Percentiles rank a stretch among this genome's conserved stretches.
Conservation (phyloP, 2,113 vertebrate species). For the Leucoraja erinaceus region DNA sequence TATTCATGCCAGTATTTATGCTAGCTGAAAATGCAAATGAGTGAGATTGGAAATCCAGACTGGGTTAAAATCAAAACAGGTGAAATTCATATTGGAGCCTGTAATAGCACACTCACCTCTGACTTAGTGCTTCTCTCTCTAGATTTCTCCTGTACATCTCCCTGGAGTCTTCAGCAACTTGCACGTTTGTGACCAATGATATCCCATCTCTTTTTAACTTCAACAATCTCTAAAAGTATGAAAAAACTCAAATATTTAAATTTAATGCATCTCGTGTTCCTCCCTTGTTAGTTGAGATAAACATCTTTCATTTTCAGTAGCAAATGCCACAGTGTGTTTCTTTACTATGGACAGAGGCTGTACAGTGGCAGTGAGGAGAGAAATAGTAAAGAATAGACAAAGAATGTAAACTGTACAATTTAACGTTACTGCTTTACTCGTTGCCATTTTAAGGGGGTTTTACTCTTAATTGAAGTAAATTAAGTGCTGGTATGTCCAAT, state of each 20-base stretch:
- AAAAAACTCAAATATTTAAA: neutral
- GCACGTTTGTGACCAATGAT: constrained; percentile 65
- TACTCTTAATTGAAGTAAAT: too few species aligned
- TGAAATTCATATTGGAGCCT: too few species aligned
- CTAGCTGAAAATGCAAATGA: too few species aligned
- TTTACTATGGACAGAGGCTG: neutral
- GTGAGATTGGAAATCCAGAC: too few species aligned
- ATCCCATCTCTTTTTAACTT: constrained; percentile 61
- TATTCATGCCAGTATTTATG: too few species aligned
- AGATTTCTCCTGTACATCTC: constrained; percentile 58
- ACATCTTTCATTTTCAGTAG: neutral
- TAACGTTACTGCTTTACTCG: too few species aligned
- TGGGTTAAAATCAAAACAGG: too few species aligned
- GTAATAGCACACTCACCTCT: constrained; percentile 55
- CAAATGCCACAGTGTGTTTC: neutral
- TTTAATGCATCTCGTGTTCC: neutral
- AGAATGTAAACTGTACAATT: neutral
- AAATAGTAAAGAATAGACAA: neutral
- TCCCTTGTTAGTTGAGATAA: neutral
- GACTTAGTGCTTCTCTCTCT: constrained; percentile 55
- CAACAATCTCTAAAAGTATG: constrained; percentile 53
- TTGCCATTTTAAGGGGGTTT: too few species aligned
- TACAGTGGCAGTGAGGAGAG: neutral
- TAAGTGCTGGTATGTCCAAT: too few species aligned
- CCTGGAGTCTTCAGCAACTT: constrained; percentile 61